These are phyloP conservation scores for Drosophila bipectinata DNA, from an alignment of 1,140 invertebrate species.

Conservation along the genomic window DNA sequence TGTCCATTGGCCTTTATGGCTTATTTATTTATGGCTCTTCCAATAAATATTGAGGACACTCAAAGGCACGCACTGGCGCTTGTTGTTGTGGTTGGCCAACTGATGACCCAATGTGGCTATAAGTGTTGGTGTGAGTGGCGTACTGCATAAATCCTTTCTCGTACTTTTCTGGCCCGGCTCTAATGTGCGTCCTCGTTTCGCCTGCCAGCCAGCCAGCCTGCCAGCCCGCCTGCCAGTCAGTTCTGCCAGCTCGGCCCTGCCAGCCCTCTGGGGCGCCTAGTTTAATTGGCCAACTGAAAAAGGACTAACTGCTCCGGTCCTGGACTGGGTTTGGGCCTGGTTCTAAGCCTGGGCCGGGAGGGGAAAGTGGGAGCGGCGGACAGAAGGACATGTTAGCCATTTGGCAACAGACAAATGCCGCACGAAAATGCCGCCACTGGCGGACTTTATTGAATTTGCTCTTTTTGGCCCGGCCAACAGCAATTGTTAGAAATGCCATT, in stretches of 20 bases:
- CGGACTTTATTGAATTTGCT: slow-evolving; percentile 50
- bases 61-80: slow-evolving; percentile 28
- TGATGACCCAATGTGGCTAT: slow-evolving; percentile 27
- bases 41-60: slow-evolving; percentile 55
- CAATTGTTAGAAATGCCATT: slow-evolving; percentile 17
- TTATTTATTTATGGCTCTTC: slow-evolving; percentile 57
- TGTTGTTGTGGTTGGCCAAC: slow-evolving; percentile 9
- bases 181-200: slow-evolving; percentile 74
- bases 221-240: slow-evolving; percentile 32
- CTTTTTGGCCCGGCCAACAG: slow-evolving; percentile 25
- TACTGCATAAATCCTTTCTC: slow-evolving; percentile 63
- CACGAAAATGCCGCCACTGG: slow-evolving; percentile 30
- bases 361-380: neutral
- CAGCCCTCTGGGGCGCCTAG: slow-evolving; percentile 34
- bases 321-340: too few relatives aligned
- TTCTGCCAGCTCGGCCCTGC: neutral
- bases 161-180: slow-evolving; percentile 35
- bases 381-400: slow-evolving; percentile 49
- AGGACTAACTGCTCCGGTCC: neutral
- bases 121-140: slow-evolving; percentile 38
- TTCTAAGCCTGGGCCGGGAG: too few relatives aligned
- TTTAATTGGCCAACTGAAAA: slow-evolving; percentile 44
- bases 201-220: slow-evolving; percentile 40
- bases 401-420: slow-evolving; percentile 54
- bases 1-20: slow-evolving; percentile 46